A percentile compares a stretch with the other conserved stretches of the same genome.
Evolutionary conservation across 2,888 invertebrate genomes (phyloP).

Genomic region (Eilema sororculum): DNA sequence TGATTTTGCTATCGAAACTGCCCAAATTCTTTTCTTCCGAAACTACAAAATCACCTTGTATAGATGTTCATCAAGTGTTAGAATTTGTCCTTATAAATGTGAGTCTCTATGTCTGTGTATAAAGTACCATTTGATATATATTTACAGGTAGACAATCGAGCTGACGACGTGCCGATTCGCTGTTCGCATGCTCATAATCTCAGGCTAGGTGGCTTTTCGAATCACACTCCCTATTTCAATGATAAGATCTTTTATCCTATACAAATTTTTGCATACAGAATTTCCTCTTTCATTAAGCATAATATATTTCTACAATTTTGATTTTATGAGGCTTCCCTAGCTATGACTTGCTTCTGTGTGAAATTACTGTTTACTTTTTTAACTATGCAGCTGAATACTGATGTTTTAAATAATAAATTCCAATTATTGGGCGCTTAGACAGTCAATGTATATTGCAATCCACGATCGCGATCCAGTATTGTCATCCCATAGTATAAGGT

Average conservation of each 20-base stretch:
- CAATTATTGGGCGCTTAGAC: background rate
- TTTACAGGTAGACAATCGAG: conserved; percentile 73
- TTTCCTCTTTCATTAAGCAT: conserved; percentile 52
- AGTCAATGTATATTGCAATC: too few relatives aligned
- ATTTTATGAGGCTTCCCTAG: conserved; percentile 58
- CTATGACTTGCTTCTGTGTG: conserved; percentile 38
- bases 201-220: conserved; percentile 63
- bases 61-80: background rate
- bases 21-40: too few relatives aligned
- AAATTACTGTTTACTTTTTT: conserved; percentile 38
- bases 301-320: conserved; percentile 48
- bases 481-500: too few relatives aligned
- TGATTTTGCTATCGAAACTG: too few relatives aligned
- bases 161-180: conserved; percentile 46
- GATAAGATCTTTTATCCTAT: conserved; percentile 39
- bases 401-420: conserved; percentile 14
- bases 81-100: too few relatives aligned
- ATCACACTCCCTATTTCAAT: conserved; percentile 49
- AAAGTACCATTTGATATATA: background rate
- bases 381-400: conserved; percentile 18
- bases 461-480: too few relatives aligned
- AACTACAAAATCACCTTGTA: too few relatives aligned
- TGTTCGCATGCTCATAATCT: conserved; percentile 65
- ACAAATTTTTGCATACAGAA: conserved; percentile 44
- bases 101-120: too few relatives aligned